Evolutionary conservation across 2,888 invertebrate genomes (phyloP).

Genomic region (Cataglyphis rosenhaueri): DNA sequence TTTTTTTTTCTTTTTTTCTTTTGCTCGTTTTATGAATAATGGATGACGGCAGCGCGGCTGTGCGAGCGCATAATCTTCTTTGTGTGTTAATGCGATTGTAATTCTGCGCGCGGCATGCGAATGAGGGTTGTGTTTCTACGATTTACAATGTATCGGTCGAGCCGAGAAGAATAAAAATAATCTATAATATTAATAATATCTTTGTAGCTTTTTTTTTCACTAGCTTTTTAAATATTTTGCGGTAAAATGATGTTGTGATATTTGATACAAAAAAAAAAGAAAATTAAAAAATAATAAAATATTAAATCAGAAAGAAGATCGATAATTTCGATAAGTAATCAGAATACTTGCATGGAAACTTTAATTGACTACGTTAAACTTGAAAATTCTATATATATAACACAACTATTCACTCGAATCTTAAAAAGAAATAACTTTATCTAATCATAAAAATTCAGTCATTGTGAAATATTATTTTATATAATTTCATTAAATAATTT

Average conservation of each 20-base stretch:
- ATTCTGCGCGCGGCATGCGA: constrained; percentile 48
- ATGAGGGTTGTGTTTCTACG: constrained; percentile 38
- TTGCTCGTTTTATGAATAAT: constrained; percentile 53
- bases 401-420: background rate
- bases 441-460: background rate
- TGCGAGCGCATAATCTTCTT: constrained; percentile 50
- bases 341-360: background rate
- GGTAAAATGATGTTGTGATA: background rate
- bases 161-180: constrained; percentile 17
- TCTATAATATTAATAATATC: background rate
- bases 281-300: background rate
- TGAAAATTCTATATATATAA: background rate
- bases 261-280: background rate
- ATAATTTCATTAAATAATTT: background rate
- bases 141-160: constrained; percentile 15
- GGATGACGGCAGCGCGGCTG: constrained; percentile 36
- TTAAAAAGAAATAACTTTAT: background rate
- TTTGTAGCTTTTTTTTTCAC: too few species aligned
- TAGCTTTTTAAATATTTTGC: background rate
- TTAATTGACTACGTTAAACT: background rate
- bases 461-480: background rate
- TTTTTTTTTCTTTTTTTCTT: constrained; percentile 20
- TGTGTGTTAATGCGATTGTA: constrained; percentile 55
- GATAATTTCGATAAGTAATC: background rate
- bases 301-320: background rate